A percentile compares a stretch with the other conserved stretches of the same genome.
phyloP scores from a whole-genome alignment of 2,888 invertebrate genomes.

The Thereva unica region DNA sequence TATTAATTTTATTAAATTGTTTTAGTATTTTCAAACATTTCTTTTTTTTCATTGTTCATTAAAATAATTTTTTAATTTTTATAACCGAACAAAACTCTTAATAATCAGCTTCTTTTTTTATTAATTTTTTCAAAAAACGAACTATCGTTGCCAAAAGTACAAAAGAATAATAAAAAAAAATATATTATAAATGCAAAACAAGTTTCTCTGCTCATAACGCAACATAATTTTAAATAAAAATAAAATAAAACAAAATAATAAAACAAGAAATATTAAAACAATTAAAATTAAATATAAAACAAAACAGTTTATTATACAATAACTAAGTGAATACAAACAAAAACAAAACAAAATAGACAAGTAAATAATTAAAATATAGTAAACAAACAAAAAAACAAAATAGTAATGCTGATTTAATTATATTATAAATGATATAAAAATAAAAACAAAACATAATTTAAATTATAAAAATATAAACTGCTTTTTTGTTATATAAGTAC shows the following conservation, averaged over 20 bases:
- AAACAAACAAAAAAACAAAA: slow-evolving; percentile 23
- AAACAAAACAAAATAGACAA: not conserved
- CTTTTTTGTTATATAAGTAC: no score
- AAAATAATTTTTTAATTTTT: no score
- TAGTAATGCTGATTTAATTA: slow-evolving; percentile 13
- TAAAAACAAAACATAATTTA: slow-evolving; percentile 1
- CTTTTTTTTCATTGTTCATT: no score
- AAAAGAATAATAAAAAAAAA: slow-evolving; percentile 43
- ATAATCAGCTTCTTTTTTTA: not conserved
- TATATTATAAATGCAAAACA: slow-evolving; percentile 39
- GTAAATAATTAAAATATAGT: slow-evolving; percentile 4
- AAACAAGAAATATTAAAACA: slow-evolving; percentile 3
- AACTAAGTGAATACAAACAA: slow-evolving; percentile 16
- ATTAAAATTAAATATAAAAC: not conserved
- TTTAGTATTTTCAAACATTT: no score
- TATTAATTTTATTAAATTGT: no score
- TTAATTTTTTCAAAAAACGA: slow-evolving; percentile 7
- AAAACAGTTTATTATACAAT: not conserved
- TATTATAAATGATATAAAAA: slow-evolving; percentile 2
- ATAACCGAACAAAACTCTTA: no score
- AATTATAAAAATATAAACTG: not conserved
- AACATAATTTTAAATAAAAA: slow-evolving; percentile 13
- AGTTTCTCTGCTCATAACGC: slow-evolving; percentile 43
- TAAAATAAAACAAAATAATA: not conserved
- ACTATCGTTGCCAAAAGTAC: slow-evolving; percentile 41